Conservation (phyloP, 2,113 vertebrate species). For the Tapirus terrestris region DNA sequence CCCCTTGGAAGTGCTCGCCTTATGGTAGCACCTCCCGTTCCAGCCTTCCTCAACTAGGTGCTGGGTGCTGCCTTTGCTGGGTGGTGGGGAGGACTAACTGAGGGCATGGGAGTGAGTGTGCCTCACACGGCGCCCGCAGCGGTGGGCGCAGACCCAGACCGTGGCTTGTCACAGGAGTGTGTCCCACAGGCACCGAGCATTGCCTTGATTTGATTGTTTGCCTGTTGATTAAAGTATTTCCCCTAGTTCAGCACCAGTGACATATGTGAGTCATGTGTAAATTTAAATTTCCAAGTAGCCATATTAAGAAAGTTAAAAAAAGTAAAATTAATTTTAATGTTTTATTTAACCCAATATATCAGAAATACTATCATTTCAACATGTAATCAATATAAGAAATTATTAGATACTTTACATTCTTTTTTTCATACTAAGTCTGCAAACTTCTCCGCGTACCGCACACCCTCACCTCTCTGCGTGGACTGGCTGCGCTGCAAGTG, state of each 20-base stretch:
- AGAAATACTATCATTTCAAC: not conserved
- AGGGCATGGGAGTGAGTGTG: fast-evolving
- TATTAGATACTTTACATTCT: not conserved
- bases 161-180: not conserved
- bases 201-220: not conserved
- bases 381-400: not conserved
- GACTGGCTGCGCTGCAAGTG: fast-evolving
- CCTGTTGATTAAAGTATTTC: not conserved
- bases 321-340: not conserved
- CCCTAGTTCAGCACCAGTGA: not conserved
- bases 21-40: too few relatives aligned
- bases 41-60: not conserved
- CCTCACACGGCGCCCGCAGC: fast-evolving
- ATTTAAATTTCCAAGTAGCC: not conserved
- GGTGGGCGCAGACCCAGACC: not conserved
- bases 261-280: not conserved
- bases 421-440: not conserved
- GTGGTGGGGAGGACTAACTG: not conserved
- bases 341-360: not conserved
- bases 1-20: not conserved
- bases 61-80: fast-evolving
- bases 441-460: too few relatives aligned
- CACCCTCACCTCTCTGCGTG: fast-evolving
- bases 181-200: not conserved
- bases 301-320: not conserved